These are phyloP conservation scores for Vanessa tameamea DNA, from an alignment of 1,140 invertebrate genomes.

Conservation along the genomic window DNA sequence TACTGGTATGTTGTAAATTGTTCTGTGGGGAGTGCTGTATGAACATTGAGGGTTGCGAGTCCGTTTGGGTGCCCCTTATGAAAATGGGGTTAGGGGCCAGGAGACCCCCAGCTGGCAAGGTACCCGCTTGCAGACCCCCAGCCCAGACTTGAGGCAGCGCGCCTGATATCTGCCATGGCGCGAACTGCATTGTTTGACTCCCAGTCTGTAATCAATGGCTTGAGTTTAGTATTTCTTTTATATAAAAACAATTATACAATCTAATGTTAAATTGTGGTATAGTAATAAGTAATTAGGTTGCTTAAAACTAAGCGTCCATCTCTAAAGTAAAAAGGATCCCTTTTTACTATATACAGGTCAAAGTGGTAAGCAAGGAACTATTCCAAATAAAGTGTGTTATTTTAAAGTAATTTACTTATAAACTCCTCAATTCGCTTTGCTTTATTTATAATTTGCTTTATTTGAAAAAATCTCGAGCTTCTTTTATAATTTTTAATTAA, in stretches of 20 bases:
- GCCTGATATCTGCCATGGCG: conserved; percentile 82
- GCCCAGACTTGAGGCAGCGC: conserved; percentile 87
- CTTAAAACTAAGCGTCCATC: too few relatives aligned
- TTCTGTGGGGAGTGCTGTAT: conserved; percentile 91
- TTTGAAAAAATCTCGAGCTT: too few relatives aligned
- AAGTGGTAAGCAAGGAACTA: too few relatives aligned
- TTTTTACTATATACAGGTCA: too few relatives aligned
- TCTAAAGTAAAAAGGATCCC: too few relatives aligned
- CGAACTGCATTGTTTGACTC: conserved; percentile 83
- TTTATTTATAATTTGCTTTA: too few relatives aligned
- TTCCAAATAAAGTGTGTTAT: too few relatives aligned
- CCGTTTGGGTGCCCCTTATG: conserved; percentile 88
- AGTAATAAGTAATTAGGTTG: too few relatives aligned
- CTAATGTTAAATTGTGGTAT: too few relatives aligned
- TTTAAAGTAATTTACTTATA: too few relatives aligned
- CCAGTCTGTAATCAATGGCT: conserved; percentile 68
- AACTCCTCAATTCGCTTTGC: too few relatives aligned
- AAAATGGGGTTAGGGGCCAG: conserved; percentile 90
- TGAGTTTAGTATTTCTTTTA: neutral
- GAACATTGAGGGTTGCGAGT: conserved; percentile 87
- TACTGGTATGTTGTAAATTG: conserved; percentile 63
- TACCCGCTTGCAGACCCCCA: conserved; percentile 84
- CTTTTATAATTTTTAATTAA: too few relatives aligned
- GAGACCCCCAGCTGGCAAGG: conserved; percentile 64
- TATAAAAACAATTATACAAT: neutral